Base-by-base conservation (phyloP, 2,888 invertebrate species). In the Drosophila mimica region DNA sequence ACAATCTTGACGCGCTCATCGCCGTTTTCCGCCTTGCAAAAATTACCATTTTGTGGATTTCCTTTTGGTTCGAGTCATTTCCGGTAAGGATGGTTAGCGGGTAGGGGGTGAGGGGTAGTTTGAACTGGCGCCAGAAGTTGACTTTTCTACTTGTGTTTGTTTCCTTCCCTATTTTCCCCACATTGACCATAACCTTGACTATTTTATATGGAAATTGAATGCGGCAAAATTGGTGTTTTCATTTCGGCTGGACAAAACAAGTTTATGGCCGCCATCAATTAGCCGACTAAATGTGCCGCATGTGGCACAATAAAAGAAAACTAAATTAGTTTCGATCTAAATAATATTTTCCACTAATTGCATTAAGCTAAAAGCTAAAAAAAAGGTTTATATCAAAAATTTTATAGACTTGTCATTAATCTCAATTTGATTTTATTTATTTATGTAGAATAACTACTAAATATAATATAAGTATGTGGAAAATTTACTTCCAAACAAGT, bases 141-240 rank as follows among this genome's bases (percentile, higher is more conserved):
- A 17, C 36, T 65, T 76, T 70, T 51, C 36, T 46, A 43, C 54
- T 70, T 64, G 72, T 43, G 40, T 28, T n/a, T 54, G 30, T 15
- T 38, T 60, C 20, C 51, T 28, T 70, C 11, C 36, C 25, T 25
- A 9, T 8, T 8, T 15, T 11, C n/a, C 46, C 43, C 7, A 43
- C 33, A 48, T 61, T 77, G 78, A 67, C 77, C 74, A 62, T 53
- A 78, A 78, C 79, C 79, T 78, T 78, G 79, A 67, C 31, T 51
- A 43, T 34, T 48, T 17, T 61, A 38, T 65, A 74, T 68, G 67
- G 43, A 74, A 79, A 79, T 78, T 70, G 65, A 71, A 79, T 78
- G 79, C 64, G 65, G 58, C 58, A 70, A 60, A 74, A 66, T 15
- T 51, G 56, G 31, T 59, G 38, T 59, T 75, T 70, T 70, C 65